phyloP scores from a whole-genome alignment of 2,888 invertebrate species.

The Latrodectus elegans region DNA sequence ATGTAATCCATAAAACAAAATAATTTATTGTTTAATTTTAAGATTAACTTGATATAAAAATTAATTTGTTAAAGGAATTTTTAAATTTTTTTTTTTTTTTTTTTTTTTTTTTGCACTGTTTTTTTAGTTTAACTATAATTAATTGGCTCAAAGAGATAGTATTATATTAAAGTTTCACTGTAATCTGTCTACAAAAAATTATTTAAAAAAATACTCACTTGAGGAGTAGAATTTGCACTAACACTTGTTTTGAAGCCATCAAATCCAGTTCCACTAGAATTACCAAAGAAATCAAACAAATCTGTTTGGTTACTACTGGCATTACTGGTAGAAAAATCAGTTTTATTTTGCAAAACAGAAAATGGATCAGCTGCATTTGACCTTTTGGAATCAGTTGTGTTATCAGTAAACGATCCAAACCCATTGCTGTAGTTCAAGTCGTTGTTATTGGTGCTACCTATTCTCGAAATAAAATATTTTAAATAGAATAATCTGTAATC shows the following conservation, averaged over 20 bases:
- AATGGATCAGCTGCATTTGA: slow-evolving; percentile 53
- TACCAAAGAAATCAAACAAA: slow-evolving; percentile 66
- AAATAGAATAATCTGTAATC: too few species aligned
- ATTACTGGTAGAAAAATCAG: slow-evolving; percentile 9
- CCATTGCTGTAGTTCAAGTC: slow-evolving; percentile 52
- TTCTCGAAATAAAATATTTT: background rate
- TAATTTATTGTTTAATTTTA: too few species aligned
- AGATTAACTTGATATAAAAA: background rate
- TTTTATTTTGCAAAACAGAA: slow-evolving; percentile 36
- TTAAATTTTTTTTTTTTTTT: too few species aligned
- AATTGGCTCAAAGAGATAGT: too few species aligned
- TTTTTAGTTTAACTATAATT: too few species aligned
- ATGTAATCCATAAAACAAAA: too few species aligned
- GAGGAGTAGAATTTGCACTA: slow-evolving; percentile 67
- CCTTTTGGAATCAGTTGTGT: slow-evolving; percentile 1
- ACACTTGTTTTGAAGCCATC: slow-evolving; percentile 53
- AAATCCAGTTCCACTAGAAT: slow-evolving; percentile 41
- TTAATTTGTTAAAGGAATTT: background rate
- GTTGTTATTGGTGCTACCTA: slow-evolving; percentile 38
- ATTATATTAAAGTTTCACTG: too few species aligned
- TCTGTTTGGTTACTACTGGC: slow-evolving; percentile 40
- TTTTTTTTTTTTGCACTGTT: too few species aligned
- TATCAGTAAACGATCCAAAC: slow-evolving; percentile 57
- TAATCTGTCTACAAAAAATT: background rate
- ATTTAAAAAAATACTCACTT: slow-evolving; percentile 34